Conservation (phyloP, 2,113 vertebrate genomes). For the Atherinomorus stipes region DNA sequence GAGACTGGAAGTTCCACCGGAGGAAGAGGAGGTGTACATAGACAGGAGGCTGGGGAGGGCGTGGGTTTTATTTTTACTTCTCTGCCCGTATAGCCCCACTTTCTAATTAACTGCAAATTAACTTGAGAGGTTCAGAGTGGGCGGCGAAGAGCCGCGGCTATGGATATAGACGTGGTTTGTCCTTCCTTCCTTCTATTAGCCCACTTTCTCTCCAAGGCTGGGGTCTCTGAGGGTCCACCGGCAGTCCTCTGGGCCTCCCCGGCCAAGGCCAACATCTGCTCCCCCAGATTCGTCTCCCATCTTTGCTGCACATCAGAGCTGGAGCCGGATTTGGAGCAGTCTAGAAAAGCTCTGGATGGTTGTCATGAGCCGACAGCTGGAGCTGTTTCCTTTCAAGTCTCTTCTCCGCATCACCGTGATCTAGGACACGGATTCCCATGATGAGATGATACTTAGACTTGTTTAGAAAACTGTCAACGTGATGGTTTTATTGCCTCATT, state of each 20-base stretch:
- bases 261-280: constrained; percentile 57
- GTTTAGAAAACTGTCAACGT: constrained; percentile 40
- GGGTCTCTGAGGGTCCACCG: constrained; percentile 34
- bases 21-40: constrained; percentile 51
- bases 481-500: constrained; percentile 45
- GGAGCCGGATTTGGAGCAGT: constrained; percentile 25
- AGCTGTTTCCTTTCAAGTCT: constrained; percentile 19
- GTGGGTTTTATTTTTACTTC: constrained; percentile 74
- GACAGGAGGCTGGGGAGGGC: constrained; percentile 36
- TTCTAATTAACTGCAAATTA: constrained; percentile 83
- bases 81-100: constrained; percentile 46
- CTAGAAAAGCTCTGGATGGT: constrained; percentile 27
- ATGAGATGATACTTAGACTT: constrained; percentile 26
- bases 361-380: neutral
- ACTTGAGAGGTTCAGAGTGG: constrained; percentile 63
- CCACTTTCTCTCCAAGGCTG: constrained; percentile 46
- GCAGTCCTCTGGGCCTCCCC: constrained; percentile 32
- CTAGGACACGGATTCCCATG: constrained; percentile 32
- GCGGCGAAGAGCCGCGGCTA: constrained; percentile 27
- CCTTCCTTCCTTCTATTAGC: constrained; percentile 54
- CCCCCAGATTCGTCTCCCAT: constrained; percentile 28
- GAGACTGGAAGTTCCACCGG: constrained; percentile 28
- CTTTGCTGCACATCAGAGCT: constrained; percentile 27
- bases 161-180: constrained; percentile 36
- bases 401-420: constrained; percentile 6